phyloP scores from a whole-genome alignment of 2,113 vertebrate species.

The Plestiodon gilberti region DNA sequence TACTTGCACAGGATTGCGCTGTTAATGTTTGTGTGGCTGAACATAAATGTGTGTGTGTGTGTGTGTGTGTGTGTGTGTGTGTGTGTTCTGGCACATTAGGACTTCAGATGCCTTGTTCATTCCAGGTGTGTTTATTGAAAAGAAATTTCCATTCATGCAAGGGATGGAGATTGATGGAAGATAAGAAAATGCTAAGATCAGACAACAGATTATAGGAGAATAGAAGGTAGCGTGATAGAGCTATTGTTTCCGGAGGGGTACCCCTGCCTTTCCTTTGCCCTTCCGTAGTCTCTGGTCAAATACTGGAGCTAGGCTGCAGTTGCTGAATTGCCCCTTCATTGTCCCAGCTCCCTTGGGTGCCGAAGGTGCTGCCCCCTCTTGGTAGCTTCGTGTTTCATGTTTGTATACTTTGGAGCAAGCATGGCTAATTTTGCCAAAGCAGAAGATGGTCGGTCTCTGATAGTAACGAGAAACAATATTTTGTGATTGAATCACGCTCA shows the following conservation, averaged over 20 bases:
- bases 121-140: too few relatives aligned
- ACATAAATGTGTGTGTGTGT: too few relatives aligned
- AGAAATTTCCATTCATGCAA: neutral
- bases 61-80: too few relatives aligned
- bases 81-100: too few relatives aligned
- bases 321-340: neutral
- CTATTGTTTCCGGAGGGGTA: neutral
- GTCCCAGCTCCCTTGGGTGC: accelerated
- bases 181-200: neutral
- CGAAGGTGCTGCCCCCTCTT: neutral
- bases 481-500: constrained; percentile 49
- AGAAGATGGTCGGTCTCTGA: constrained; percentile 24
- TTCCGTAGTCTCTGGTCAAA: neutral
- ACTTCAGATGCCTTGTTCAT: too few relatives aligned
- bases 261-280: neutral
- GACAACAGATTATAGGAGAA: neutral
- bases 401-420: neutral
- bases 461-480: constrained; percentile 51
- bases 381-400: neutral
- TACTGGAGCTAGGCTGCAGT: neutral
- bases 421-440: constrained; percentile 21
- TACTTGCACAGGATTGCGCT: neutral
- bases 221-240: neutral
- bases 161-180: neutral
- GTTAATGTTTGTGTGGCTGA: too few relatives aligned